Evolutionary conservation across 2,797 vertebrate genomes (phyloP), one percentile per base, ranked within the genome.

Genomic region (Hemitrygon akajei): DNA sequence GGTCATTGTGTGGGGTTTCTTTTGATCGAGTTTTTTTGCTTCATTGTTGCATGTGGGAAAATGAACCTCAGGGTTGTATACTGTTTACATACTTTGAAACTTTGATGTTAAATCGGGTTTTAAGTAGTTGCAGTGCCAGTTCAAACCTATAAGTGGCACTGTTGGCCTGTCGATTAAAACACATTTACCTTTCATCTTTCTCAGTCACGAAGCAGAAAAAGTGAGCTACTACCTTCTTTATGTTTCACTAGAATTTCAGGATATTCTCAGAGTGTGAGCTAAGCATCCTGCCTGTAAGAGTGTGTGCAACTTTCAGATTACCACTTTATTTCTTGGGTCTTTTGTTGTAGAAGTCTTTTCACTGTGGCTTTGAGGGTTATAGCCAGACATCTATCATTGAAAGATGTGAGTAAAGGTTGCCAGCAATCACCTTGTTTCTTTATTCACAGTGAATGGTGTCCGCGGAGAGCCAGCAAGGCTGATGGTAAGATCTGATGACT

Each of bases 61-160:
- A 47, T 47, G 47, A 47, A 47, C 4, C 47, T 47, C 47, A 47
- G 47, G 47, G 47, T 47, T 47, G 47, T 47, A 47, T 47, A 47
- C 47, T 47, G 47, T 3, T 47, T 47, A 47, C 47, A 47, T 47
- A 47, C 47, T 47, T 47, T 47, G 47, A 47, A 47, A 16, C 14
- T 3, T 87, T 63, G 60, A 63, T 87, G 58, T 12, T 66, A 16
- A 71, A 71, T 69, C 2, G 40, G 63, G 2, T 87, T 63, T 7
- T 60, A 71, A 91, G 20, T 22, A 47, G 37, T 11, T 47, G 66
- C 18, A 71, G 40, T 92, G 47, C 69, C 69, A 92, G 9, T 47
- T 73, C 22, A 47, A 22, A 11, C 91, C 91, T 92, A 25, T 4
- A 16, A 75, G 91, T 92, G 91, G 91, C 91, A 56, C 66, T 92